Evolutionary conservation across 92 coral and sea anemone species (phyloP), one percentile per base, ranked within the genome.

Genomic region (Chrysogorgia sp.): DNA sequence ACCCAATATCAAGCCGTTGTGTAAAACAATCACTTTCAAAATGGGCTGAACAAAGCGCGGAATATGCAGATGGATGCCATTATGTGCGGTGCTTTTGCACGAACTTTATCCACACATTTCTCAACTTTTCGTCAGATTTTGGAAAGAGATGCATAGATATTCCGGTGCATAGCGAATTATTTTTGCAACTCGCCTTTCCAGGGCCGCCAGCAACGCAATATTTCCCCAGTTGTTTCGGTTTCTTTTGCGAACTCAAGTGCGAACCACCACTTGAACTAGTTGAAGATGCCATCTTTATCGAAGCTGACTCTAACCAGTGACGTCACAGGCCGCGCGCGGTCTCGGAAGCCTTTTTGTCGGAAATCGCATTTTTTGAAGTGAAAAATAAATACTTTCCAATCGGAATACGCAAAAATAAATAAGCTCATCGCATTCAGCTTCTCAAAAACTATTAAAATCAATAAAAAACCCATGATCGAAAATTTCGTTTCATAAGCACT

Each of bases 241-340:
- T 63, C 23, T 63, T 63, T 63, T 1, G 69, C 45, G 47, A 63
- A 63, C 69, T 34, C 40, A 21, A 31, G 47, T 31, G 2, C 69
- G 24, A 29, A 31, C 15, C 43, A 63, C 69, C 32, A 23, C 26
- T 33, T 17, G n/a, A n/a, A n/a, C n/a, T n/a, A n/a, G n/a, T n/a
- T n/a, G n/a, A n/a, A n/a, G n/a, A n/a, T 63, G 69, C 69, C 69
- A 63, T 63, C 69, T 63, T 63, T 63, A 34, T 63, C 43, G 24
- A 63, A 40, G 53, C 74, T 37, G 74, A 66, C 74, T 66, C 74
- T 66, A 66, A 66, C 74, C 74, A 66, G 74, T 66, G 74, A 66
- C 74, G 74, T 66, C 74, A 66, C 74, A 5, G 74, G 74, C 31
- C 74, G 74, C 74, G 74, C 53, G 56, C 29, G 74, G 29, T 41